Evolutionary conservation across 2,797 vertebrate species (phyloP), one percentile per base, ranked within the genome.

Genomic region (Gadopsis bispinosus): DNA sequence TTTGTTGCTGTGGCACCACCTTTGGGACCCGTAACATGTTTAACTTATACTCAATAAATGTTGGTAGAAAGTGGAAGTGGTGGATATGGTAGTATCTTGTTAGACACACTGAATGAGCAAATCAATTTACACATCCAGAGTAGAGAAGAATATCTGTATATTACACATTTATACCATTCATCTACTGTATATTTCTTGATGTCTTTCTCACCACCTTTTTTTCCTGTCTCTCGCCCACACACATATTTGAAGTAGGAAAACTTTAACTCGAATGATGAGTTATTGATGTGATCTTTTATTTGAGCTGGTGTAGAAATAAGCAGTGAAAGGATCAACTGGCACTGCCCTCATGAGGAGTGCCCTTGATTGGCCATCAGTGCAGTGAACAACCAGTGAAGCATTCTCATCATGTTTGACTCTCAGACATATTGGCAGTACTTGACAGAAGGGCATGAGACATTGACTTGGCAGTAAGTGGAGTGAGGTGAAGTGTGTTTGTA

Each of bases 321-420:
- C 63, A 41, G 61, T 70, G 7, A 72, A 60, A 59, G 60, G 75
- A 85, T 80, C 45, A 73, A 53, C 20, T 1, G 3, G 13, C 35
- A 4, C 31, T 17, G 45, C 26, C 63, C 73, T 79, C 72, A 70
- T 17, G 41, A 74, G 22, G 59, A 81, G 72, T 60, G 73, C 65
- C 65, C 62, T 86, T 64, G 74, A 81, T 64, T 62, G 73, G 76
- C 79, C 79, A 63, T 60, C 70, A 61, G 33, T n/a, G 68, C 22
- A 4, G 47, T 29, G 19, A 84, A 73, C 69, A 58, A 47, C 65
- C 54, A 48, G 69, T 80, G 67, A 83, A 86, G 82, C 69, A 17
- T 83, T 85, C 80, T 76, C 79, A 74, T 87, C 79, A 33, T 81
- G 79, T 80, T 80, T 73, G 67, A 71, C 79, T 86, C 77, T 79